Percentiles rank a stretch among this genome's conserved stretches.
Evolutionary conservation across 2,888 invertebrate species (phyloP).

Genomic region (Cataglyphis rosenhaueri): DNA sequence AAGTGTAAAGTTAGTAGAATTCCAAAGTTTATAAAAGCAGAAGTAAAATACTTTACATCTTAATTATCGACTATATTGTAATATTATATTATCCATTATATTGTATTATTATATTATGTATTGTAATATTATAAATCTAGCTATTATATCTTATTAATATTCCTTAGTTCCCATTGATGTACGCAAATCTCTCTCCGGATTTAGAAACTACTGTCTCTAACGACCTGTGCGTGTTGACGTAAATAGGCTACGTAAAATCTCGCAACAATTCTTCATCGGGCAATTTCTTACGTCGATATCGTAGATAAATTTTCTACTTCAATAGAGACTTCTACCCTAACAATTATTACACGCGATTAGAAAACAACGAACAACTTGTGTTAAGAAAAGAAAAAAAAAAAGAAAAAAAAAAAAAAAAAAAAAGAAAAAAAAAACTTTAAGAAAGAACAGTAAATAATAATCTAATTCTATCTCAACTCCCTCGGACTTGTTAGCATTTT

Average conservation of each 20-base stretch:
- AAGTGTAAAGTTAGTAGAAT: not conserved
- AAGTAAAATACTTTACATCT: not conserved
- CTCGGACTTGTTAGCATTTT: not conserved
- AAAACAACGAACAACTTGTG: no score
- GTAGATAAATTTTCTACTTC: not conserved
- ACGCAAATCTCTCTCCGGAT: not conserved
- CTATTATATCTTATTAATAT: not conserved
- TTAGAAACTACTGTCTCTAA: not conserved
- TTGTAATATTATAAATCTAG: not conserved
- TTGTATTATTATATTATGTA: no score
- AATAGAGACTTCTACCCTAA: not conserved
- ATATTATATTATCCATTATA: no score
- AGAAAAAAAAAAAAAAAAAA: not conserved
- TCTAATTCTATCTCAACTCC: not conserved
- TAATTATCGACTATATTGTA: not conserved
- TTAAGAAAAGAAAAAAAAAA: not conserved
- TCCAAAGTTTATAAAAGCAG: not conserved
- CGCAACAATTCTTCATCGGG: not conserved
- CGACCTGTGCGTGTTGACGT: not conserved
- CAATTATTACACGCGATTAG: not conserved
- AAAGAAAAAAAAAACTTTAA: not conserved
- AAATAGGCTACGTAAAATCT: not conserved
- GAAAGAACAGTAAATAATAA: not conserved
- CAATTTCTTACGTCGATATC: not conserved
- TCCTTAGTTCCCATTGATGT: not conserved